Evolutionary conservation across 2,113 vertebrate genomes (phyloP).

Genomic region (Megaptera novaeangliae): DNA sequence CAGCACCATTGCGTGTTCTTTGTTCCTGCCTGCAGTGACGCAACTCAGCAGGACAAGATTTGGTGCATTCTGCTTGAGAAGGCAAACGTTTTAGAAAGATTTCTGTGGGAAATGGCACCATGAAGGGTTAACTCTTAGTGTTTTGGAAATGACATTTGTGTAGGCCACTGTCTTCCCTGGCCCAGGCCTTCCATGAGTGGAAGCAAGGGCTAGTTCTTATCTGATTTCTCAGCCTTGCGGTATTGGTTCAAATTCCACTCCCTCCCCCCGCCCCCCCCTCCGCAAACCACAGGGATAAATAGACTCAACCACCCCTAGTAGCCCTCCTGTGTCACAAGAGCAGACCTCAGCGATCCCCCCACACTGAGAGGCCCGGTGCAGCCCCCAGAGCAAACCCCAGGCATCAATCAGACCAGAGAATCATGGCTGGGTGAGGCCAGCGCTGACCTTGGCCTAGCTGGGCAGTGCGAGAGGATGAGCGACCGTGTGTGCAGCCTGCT

Average conservation of each 20-base stretch:
- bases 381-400: not conserved
- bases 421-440: not conserved
- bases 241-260: not conserved
- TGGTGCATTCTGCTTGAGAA: not conserved
- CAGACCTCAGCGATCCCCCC: not conserved
- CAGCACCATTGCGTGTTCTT: accelerated
- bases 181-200: not conserved
- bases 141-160: not conserved
- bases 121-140: not conserved
- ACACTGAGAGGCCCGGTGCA: not conserved
- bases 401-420: not conserved
- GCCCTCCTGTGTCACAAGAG: not conserved
- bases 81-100: not conserved
- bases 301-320: not conserved
- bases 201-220: not conserved
- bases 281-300: not conserved
- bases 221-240: not conserved
- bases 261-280: not conserved
- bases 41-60: not conserved
- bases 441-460: not conserved
- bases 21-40: accelerated
- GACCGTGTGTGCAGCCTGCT: not conserved
- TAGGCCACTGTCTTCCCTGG: not conserved
- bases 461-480: not conserved
- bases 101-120: not conserved